Evolutionary conservation across 2,113 vertebrate genomes (phyloP), one percentile per base, ranked within the genome.

Genomic region (Sceloporus undulatus): DNA sequence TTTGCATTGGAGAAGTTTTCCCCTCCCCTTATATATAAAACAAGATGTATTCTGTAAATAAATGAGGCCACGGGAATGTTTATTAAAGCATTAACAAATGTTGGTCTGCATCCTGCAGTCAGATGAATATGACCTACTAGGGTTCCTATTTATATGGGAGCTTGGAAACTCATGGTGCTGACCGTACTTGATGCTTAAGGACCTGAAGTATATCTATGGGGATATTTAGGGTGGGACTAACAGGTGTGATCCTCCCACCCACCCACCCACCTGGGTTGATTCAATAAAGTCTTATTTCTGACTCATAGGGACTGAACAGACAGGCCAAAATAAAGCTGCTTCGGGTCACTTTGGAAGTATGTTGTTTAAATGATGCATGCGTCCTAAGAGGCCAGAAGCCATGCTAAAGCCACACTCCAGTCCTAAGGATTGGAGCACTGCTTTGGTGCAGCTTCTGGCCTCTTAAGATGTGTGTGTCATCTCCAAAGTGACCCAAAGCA

Each of bases 1-100:
- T 96, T 96, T 95, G 94, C 95, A 94, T 94, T 92, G 90, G 94
- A 95, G 94, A 92, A 59, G 92, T 95, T 95, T 94, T 93, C 95
- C 95, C 10, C 19, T 95, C 94, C 93, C 95, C 95, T 14, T 52
- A 80, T 94, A 93, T 94, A 95, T 93, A 95, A 97, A 96, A 95
- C 92, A 92, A 91, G 91, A 95, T 94, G 85, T 92, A 91, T 95
- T 95, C 95, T 95, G 96, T 94, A 95, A 96, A 96, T 91, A 95
- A 94, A 95, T 92, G 93, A 77, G 81, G 92, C 93, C 95, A 95
- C 94, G 85, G 89, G 94, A 96, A 93, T 95, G 89, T 88, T 87
- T 90, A 92, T 92, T 94, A 90, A 94, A 95, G 88, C 91, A 93
- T 96, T 96, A 96, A 95, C 94, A 95, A 97, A 93, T 91, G 93